These are phyloP conservation scores for Calosoma granatense DNA, from an alignment of 1,140 invertebrate species.

Conservation along the genomic window DNA sequence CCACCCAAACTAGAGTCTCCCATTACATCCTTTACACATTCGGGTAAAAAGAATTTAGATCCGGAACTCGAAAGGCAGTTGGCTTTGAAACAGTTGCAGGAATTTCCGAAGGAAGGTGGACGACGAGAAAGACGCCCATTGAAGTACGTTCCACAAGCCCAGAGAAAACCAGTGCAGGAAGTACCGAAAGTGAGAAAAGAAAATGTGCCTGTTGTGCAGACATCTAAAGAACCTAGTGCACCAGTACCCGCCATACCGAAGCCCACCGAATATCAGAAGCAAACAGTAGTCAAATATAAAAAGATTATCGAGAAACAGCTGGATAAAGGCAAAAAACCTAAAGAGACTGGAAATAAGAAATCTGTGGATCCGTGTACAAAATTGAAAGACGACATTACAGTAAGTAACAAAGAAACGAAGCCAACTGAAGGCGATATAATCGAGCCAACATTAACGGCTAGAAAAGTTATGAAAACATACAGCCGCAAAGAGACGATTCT, in stretches of 20 bases:
- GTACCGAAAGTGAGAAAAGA: neutral
- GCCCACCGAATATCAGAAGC: neutral
- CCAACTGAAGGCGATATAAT: neutral
- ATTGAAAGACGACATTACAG: neutral
- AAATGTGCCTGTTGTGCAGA: neutral
- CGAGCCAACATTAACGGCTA: neutral
- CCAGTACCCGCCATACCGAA: neutral
- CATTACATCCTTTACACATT: neutral
- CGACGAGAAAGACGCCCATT: neutral
- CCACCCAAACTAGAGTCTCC: too few relatives aligned
- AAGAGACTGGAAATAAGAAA: neutral
- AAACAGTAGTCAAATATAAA: neutral
- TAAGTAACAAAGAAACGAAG: neutral
- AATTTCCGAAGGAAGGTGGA: slow-evolving; percentile 20
- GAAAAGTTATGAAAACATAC: neutral
- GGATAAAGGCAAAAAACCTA: neutral
- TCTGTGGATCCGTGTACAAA: neutral
- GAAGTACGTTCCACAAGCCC: neutral
- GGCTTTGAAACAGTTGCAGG: slow-evolving; percentile 29
- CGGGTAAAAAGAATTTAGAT: slow-evolving; percentile 16
- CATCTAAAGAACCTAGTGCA: neutral
- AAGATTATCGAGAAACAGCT: neutral
- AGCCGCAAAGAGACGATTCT: neutral
- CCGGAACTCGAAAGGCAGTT: slow-evolving; percentile 28
- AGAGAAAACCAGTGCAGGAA: slow-evolving; percentile 12